Percentiles rank a stretch among this genome's conserved stretches.
Conservation (phyloP, 2,113 vertebrate genomes). For the Choloepus hoffmanni region DNA sequence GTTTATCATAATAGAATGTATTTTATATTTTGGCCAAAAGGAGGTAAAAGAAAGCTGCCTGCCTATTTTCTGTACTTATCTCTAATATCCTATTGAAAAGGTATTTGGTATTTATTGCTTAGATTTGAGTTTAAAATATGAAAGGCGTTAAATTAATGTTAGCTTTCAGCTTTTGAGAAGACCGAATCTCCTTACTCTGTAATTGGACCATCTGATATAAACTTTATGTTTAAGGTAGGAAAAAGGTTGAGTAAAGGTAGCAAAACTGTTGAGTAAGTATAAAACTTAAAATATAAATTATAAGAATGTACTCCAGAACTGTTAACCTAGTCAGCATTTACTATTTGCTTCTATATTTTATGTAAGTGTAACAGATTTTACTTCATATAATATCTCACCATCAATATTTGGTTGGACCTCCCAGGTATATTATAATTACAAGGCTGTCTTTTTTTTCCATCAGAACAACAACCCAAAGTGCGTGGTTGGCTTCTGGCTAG, state of each 20-base stretch:
- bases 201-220: not conserved
- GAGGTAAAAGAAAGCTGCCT: conserved; percentile 14
- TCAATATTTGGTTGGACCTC: conserved; percentile 1
- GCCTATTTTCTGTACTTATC: not conserved
- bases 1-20: conserved; percentile 17
- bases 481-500: conserved; percentile 98
- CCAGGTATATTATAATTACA: conserved; percentile 53
- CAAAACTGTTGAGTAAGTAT: not conserved
- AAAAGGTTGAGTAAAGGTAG: not conserved
- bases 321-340: conserved; percentile 1
- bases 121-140: conserved; percentile 52
- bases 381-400: conserved; percentile 25
- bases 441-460: conserved; percentile 66
- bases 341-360: conserved; percentile 5
- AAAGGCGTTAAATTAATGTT: conserved; percentile 45
- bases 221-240: conserved; percentile 45
- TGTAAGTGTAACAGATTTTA: conserved; percentile 18
- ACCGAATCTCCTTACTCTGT: conserved; percentile 13
- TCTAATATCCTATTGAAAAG: not conserved
- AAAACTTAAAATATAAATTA: conserved; percentile 45
- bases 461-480: conserved; percentile 96
- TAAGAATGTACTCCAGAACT: not conserved
- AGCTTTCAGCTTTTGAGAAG: conserved; percentile 48
- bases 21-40: conserved; percentile 52
- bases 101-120: conserved; percentile 8